Evolutionary conservation across 2,113 vertebrate species (phyloP).

Genomic region (Pycnonotus jocosus): DNA sequence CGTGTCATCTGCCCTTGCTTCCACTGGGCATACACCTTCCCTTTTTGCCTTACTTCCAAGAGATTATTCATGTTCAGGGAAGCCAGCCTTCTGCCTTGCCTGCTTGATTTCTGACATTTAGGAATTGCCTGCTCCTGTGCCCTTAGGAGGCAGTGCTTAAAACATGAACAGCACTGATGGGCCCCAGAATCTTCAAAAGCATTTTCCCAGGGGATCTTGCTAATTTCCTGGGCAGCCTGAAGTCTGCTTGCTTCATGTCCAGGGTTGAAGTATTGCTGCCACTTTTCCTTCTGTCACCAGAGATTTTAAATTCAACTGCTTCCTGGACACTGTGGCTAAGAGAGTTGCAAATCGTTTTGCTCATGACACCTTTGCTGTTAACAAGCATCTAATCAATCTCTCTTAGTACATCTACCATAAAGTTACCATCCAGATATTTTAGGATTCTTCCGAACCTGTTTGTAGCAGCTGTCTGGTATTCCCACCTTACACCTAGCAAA

Average conservation of each 20-base stretch:
- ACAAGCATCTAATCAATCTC: background rate
- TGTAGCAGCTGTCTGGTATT: background rate
- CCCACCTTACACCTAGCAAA: background rate
- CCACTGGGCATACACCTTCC: background rate
- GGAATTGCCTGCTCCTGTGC: background rate
- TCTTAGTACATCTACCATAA: background rate
- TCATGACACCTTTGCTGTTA: background rate
- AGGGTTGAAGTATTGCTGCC: background rate
- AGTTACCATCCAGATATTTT: background rate
- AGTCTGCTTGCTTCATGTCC: background rate
- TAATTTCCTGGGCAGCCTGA: background rate
- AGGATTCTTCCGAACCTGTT: background rate
- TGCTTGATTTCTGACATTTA: background rate
- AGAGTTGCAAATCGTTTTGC: accelerated
- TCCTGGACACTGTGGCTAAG: background rate
- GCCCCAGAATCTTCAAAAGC: background rate
- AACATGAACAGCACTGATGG: background rate
- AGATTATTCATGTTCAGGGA: background rate
- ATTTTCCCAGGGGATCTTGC: background rate
- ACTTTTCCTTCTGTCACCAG: background rate
- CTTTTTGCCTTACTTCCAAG: background rate
- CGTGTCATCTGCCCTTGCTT: background rate
- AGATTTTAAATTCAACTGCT: background rate
- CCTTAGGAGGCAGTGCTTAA: background rate
- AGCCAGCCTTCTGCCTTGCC: background rate